phyloP scores from a whole-genome alignment of 2,888 invertebrate species.

The Eupithecia vulgata region DNA sequence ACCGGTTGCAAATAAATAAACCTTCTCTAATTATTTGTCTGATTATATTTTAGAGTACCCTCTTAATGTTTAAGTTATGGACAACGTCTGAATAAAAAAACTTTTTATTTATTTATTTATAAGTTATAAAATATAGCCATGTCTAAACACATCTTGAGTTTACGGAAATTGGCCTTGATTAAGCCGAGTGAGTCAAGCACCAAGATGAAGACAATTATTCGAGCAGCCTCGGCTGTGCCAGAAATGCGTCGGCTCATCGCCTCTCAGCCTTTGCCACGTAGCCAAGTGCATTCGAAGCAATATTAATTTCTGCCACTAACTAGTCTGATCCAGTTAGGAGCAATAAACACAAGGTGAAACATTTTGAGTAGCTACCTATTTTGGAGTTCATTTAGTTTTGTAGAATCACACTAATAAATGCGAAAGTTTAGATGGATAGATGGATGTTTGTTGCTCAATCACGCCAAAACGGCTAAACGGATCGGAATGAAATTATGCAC shows the following conservation, averaged over 20 bases:
- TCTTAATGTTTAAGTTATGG: too few species aligned
- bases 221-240: constrained; percentile 2
- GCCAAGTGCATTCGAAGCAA: constrained; percentile 11
- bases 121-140: neutral
- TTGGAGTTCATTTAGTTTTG: neutral
- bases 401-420: too few species aligned
- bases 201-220: constrained; percentile 1
- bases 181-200: neutral
- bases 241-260: constrained; percentile 11
- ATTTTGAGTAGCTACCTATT: neutral
- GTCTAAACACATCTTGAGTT: neutral
- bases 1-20: too few species aligned
- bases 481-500: too few species aligned
- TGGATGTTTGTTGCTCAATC: too few species aligned
- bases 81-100: too few species aligned
- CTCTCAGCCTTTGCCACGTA: constrained; percentile 10
- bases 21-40: too few species aligned
- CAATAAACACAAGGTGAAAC: neutral
- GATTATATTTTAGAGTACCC: too few species aligned
- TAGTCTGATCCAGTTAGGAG: constrained; percentile 10
- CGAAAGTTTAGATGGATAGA: too few species aligned
- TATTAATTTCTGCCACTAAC: constrained; percentile 4
- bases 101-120: too few species aligned
- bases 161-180: neutral
- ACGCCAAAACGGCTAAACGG: too few species aligned